Evolutionary conservation across 2,113 vertebrate species (phyloP), one percentile per base, ranked within the genome.

Genomic region (Odocoileus hemionus): DNA sequence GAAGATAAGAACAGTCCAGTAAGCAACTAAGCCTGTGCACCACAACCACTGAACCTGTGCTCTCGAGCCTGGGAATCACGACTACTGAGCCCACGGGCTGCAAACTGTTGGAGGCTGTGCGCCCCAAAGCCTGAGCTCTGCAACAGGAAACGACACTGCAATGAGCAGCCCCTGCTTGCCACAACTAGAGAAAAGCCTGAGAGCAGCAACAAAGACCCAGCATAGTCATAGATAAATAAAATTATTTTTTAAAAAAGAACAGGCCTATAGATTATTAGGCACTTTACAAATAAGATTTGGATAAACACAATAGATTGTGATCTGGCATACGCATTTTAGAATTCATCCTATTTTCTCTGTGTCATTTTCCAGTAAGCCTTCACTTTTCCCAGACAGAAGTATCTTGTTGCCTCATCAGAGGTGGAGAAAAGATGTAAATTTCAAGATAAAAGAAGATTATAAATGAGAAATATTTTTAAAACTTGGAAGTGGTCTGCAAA

Each of bases 391-490:
- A 86, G 50, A 86, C 36, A 76, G 10, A 61, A 76, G 43, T 19
- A 82, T 4, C 78, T 64, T 90, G 30, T 16, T 85, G 43, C 36
- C 50, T 96, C 25, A 64, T 43, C 3, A 92, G 52, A 95, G 61
- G 39, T 26, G 21, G 11, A 76, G 28, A 89, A 80, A 79, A 80
- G 33, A 82, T 61, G 14, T 25, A 47, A 93, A 21, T 90, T 93
- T 80, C 47, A 76, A 64, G 79, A 95, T 55, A 90, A 90, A 28
- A 95, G 16, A 39, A 54, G 15, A 61, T 76, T 94, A 74, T 86
- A 95, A 93, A 7, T 70, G 47, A 94, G 7, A 89, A 93, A 70
- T 70, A 52, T 58, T 96, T 97, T 86, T 93, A 64, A 78, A 93
- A 94, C 8, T 58, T 60, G 25, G n/a, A 78, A 93, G 84, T 86